These are phyloP conservation scores for Sesia apiformis DNA, from an alignment of 2,888 invertebrate genomes.

Conservation along the genomic window DNA sequence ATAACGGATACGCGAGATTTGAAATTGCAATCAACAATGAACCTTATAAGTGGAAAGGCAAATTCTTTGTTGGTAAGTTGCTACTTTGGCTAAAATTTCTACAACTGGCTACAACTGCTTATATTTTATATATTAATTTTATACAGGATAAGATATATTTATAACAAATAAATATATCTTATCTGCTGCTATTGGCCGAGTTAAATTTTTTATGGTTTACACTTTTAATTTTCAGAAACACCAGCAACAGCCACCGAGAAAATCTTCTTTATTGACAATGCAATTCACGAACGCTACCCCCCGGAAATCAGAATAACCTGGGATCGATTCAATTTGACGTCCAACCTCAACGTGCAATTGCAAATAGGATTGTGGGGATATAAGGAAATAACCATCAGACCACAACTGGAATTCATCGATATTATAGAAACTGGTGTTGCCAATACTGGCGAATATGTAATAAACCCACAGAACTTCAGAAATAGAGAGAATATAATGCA, in stretches of 20 bases:
- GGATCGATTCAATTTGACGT: slow-evolving; percentile 90
- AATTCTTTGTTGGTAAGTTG: slow-evolving; percentile 89
- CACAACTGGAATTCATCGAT: slow-evolving; percentile 88
- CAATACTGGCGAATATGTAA: slow-evolving; percentile 82
- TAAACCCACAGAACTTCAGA: slow-evolving; percentile 82
- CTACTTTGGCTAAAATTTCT: too few relatives aligned
- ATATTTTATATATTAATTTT: too few relatives aligned
- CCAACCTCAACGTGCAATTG: slow-evolving; percentile 83
- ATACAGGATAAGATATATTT: too few relatives aligned
- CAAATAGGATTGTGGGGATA: slow-evolving; percentile 93
- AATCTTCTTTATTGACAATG: slow-evolving; percentile 85
- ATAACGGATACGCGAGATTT: slow-evolving; percentile 91
- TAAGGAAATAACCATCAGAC: slow-evolving; percentile 85
- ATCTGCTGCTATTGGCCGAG: too few relatives aligned
- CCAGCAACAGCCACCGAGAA: slow-evolving; percentile 90
- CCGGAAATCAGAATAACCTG: slow-evolving; percentile 85
- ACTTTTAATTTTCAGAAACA: slow-evolving; percentile 77
- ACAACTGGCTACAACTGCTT: too few relatives aligned
- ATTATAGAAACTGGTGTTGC: slow-evolving; percentile 78
- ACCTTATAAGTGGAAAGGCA: slow-evolving; percentile 91
- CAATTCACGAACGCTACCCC: slow-evolving; percentile 83
- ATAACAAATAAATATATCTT: too few relatives aligned
- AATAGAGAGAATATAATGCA: slow-evolving; percentile 80
- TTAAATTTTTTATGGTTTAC: neutral
- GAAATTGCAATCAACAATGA: slow-evolving; percentile 89